phyloP scores from a whole-genome alignment of 2,113 vertebrate species.

The Jacana jacana region DNA sequence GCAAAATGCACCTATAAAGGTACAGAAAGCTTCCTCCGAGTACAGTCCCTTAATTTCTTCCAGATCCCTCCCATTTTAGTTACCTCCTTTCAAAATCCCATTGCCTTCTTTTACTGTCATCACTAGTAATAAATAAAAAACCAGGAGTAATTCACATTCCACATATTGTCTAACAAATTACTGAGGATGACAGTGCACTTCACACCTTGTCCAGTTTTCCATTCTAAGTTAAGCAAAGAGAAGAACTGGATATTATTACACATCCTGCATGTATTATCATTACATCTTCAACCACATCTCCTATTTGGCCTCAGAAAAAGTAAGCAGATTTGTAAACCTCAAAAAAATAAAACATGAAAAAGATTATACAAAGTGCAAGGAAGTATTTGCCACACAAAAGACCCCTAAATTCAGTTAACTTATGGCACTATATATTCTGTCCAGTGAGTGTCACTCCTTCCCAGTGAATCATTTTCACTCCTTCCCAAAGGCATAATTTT shows the following conservation, averaged over 20 bases:
- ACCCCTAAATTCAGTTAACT: neutral
- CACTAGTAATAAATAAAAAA: neutral
- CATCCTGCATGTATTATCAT: neutral
- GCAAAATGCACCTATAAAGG: neutral
- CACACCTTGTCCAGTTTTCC: neutral
- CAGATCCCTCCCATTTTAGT: neutral
- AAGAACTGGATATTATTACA: neutral
- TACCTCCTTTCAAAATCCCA: neutral
- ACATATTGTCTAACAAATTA: neutral
- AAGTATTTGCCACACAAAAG: neutral
- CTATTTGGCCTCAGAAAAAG: neutral
- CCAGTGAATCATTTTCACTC: neutral
- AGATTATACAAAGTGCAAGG: neutral
- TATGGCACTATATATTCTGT: neutral
- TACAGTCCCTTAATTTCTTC: neutral
- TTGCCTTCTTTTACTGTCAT: neutral
- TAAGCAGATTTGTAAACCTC: neutral
- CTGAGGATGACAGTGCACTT: neutral
- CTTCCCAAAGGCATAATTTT: neutral
- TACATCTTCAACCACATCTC: neutral
- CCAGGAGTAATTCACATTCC: neutral
- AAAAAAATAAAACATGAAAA: neutral
- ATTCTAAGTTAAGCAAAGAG: neutral
- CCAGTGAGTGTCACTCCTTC: constrained; percentile 29
- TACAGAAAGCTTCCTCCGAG: neutral